These are phyloP conservation scores for Trichonephila clavata DNA, from an alignment of 1,140 invertebrate genomes.

Conservation along the genomic window DNA sequence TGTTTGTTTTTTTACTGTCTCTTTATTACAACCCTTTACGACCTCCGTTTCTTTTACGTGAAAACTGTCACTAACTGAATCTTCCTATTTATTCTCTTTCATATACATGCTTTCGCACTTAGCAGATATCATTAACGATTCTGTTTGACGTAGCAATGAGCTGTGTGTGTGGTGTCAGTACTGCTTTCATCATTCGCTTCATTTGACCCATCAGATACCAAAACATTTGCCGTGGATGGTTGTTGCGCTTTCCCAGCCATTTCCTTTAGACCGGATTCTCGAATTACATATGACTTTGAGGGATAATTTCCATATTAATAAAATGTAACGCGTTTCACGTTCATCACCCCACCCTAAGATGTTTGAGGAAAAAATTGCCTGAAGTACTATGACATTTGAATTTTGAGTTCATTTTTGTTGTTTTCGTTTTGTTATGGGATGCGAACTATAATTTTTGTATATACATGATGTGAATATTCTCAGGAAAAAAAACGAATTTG, in stretches of 20 bases:
- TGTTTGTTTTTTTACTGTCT: background rate
- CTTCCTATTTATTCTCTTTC: background rate
- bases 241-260: background rate
- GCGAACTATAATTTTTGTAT: no score
- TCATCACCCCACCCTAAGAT: no score
- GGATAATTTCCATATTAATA: background rate
- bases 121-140: background rate
- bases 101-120: slow-evolving; percentile 18
- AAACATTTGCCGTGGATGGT: background rate
- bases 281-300: background rate
- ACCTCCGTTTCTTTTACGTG: background rate
- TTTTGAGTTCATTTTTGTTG: no score
- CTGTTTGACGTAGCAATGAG: background rate
- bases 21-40: background rate
- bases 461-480: no score
- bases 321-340: background rate
- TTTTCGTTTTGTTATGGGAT: no score
- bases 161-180: no score
- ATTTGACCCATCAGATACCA: slow-evolving; percentile 15
- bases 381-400: no score
- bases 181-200: background rate
- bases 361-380: no score
- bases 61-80: background rate
- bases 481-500: no score
- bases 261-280: background rate